A percentile compares a stretch with the other conserved stretches of the same genome.
These are phyloP conservation scores for Brenthis hecate DNA, from an alignment of 2,888 invertebrate species.

Conservation along the genomic window DNA sequence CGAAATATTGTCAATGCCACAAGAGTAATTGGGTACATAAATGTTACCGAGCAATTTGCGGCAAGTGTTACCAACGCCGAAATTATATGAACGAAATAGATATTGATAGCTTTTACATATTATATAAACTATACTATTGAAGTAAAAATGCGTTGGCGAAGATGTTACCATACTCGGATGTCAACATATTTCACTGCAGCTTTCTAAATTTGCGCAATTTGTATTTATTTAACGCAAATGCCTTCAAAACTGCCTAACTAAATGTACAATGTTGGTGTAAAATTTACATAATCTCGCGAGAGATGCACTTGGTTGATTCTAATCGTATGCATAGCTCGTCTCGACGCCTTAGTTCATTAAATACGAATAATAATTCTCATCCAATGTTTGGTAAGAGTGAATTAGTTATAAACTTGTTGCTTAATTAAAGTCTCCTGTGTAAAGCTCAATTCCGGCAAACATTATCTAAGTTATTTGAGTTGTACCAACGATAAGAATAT, in stretches of 20 bases:
- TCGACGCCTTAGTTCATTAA: conserved; percentile 54
- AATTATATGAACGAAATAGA: conserved; percentile 48
- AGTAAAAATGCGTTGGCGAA: conserved; percentile 18
- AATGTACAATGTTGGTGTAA: conserved; percentile 56
- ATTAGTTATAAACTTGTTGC: conserved; percentile 38
- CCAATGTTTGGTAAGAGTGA: conserved; percentile 39
- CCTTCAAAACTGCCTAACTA: conserved; percentile 53
- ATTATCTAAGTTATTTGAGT: conserved; percentile 19
- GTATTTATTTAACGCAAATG: conserved; percentile 37
- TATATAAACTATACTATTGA: conserved; percentile 52
- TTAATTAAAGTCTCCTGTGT: conserved; percentile 28
- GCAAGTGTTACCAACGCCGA: conserved; percentile 54
- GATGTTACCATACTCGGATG: conserved; percentile 22
- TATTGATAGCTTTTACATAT: conserved; percentile 53
- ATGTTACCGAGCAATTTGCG: conserved; percentile 55
- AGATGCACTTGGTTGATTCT: conserved; percentile 59
- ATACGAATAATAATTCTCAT: conserved; percentile 46
- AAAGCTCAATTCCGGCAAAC: conserved; percentile 23
- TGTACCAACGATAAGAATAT: no score
- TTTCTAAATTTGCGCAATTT: conserved; percentile 34
- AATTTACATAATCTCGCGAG: conserved; percentile 69
- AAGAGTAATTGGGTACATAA: conserved; percentile 48
- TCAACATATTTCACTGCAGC: conserved; percentile 30
- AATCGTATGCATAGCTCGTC: conserved; percentile 63
- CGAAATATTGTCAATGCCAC: conserved; percentile 67